Conservation (phyloP, 2,797 vertebrate species). For the Anas georgica region DNA sequence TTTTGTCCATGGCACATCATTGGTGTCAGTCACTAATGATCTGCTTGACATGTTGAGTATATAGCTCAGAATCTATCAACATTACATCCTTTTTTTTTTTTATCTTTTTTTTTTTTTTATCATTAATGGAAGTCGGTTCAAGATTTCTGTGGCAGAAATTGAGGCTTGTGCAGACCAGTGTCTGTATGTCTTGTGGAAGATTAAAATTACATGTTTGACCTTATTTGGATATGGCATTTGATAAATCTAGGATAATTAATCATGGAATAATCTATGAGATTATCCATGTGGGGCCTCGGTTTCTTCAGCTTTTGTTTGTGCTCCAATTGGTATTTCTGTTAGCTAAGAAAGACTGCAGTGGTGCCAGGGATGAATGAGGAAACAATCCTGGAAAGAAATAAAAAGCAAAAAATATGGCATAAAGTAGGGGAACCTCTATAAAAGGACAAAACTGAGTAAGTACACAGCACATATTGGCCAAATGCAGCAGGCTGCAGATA, state of each 20-base stretch:
- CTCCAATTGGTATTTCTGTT: constrained; percentile 13
- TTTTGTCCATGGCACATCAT: not conserved
- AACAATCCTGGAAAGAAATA: constrained; percentile 32
- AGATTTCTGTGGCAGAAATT: not conserved
- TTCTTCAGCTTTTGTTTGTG: constrained; percentile 20
- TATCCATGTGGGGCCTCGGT: constrained; percentile 5
- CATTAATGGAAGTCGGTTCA: not conserved
- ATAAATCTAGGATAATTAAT: constrained; percentile 46
- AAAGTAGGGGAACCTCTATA: constrained; percentile 33
- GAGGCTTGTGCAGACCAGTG: not conserved
- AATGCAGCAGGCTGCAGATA: constrained; percentile 26
- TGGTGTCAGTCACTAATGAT: constrained; percentile 40
- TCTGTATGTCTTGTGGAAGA: not conserved
- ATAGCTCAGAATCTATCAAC: not conserved
- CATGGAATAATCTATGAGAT: constrained; percentile 36
- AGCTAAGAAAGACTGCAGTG: not conserved
- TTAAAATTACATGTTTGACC: not conserved
- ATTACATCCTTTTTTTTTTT: not conserved
- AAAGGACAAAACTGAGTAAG: constrained; percentile 47
- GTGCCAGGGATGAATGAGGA: constrained; percentile 11
- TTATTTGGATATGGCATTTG: constrained; percentile 53
- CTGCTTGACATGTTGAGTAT: constrained; percentile 8
- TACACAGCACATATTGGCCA: not conserved
- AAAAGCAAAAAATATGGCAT: not conserved
- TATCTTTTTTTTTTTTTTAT: not conserved